Evolutionary conservation across 2,797 vertebrate genomes (phyloP), one percentile per base, ranked within the genome.

Genomic region (Acrocephalus scirpaceus): DNA sequence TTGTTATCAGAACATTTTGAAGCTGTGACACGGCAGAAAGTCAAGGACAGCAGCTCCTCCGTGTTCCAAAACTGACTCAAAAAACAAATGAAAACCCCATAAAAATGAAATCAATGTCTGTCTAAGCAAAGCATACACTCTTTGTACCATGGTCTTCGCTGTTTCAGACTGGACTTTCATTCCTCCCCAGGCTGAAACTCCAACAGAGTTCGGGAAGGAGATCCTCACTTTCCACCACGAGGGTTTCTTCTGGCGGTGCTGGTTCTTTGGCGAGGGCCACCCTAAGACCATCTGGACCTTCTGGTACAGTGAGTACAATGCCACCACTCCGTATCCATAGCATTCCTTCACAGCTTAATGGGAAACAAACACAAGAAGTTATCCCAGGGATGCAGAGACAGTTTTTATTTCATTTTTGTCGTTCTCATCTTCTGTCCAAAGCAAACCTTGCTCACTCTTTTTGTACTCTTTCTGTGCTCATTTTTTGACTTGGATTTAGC

Each of bases 171-270:
- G 34, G 40, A 36, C 62, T 76, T 82, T 90, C 42, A 9, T 77
- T 92, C 34, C 47, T 64, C 62, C 36, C 1, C 85, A 96, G 97
- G 62, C 50, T 62, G 92, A 92, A 89, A 11, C 5, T 4, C 40
- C 7, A 3, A 8, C 50, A 1, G 92, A 96, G 16, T 42, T 22
- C 0, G 27, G 75, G 71, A 61, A 56, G 20, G 91, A 88, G 51
- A 69, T 97, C 42, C 87, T 98, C 30, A 98, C 90, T 16, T 98
- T 99, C 79, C 98, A 98, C 85, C 98, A 99, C 0, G 98, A 99
- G 97, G 99, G 98, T 26, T 99, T 99, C 97, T 99, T 99, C 96
- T 98, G 98, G 98, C 54, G 98, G 30, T 99, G 98, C 79, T 97
- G 95, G 93, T 99, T 99, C 96, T 97, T 98, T 32, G 98, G 98